phyloP scores from a whole-genome alignment of 1,140 invertebrate genomes.

The Globodera rostochiensis region DNA sequence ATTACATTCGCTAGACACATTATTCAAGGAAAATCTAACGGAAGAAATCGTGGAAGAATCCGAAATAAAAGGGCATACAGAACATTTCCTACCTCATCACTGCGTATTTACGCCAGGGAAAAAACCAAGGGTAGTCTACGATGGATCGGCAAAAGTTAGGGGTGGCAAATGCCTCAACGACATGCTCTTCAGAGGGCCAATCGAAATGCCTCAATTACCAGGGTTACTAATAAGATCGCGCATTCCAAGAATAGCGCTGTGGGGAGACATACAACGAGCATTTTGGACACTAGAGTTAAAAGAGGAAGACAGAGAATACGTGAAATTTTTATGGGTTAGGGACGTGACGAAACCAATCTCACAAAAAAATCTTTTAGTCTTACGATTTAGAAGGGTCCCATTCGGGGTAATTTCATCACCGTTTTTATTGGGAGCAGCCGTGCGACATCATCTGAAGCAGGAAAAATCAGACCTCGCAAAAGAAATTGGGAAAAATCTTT shows the following conservation, averaged over 20 bases:
- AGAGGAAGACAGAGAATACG: background rate
- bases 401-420: constrained; percentile 1
- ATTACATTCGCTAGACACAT: background rate
- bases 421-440: background rate
- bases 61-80: too few relatives aligned
- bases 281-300: background rate
- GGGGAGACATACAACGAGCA: background rate
- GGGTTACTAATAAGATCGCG: background rate
- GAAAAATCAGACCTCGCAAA: background rate
- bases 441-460: background rate
- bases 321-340: too few relatives aligned
- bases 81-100: constrained; percentile 6
- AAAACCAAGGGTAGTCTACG: constrained; percentile 1
- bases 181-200: background rate
- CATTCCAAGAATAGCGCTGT: background rate
- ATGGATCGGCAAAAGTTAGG: background rate
- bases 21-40: background rate
- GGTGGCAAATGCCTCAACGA: background rate
- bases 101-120: background rate
- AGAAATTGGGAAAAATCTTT: background rate
- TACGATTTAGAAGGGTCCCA: background rate
- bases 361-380: too few relatives aligned
- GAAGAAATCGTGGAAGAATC: too few relatives aligned
- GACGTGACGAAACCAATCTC: background rate
- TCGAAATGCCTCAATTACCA: background rate